These are phyloP conservation scores for Archaeoteleia sp. DNA, from an alignment of 2,888 invertebrate species.

Conservation along the genomic window DNA sequence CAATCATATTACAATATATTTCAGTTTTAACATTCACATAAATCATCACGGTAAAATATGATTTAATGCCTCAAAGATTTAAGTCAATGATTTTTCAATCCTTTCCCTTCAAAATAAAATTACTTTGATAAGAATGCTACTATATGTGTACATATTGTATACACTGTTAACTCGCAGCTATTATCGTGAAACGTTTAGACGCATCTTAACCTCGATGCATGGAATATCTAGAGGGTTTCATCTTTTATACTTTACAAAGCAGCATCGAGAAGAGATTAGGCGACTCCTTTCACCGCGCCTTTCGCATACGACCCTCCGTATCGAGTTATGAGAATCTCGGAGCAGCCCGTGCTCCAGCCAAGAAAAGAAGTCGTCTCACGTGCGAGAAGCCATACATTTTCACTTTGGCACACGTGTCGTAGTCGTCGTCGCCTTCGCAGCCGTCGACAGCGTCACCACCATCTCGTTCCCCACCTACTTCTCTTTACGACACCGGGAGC, in stretches of 20 bases:
- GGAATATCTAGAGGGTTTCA: slow-evolving; percentile 18
- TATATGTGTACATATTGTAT: slow-evolving; percentile 18
- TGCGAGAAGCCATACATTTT: slow-evolving; percentile 71
- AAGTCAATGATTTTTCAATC: too few relatives aligned
- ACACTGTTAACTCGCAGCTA: slow-evolving; percentile 1
- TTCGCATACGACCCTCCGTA: slow-evolving; percentile 57
- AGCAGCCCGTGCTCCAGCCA: slow-evolving; percentile 46
- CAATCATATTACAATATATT: too few relatives aligned
- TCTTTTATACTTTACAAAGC: slow-evolving; percentile 55
- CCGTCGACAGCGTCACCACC: slow-evolving; percentile 53
- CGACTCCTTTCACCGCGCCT: slow-evolving; percentile 46
- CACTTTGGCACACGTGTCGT: slow-evolving; percentile 75
- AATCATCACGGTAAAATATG: too few relatives aligned
- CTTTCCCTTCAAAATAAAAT: slow-evolving; percentile 32
- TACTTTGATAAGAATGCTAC: slow-evolving; percentile 44
- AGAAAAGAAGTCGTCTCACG: slow-evolving; percentile 67
- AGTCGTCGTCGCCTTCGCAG: slow-evolving; percentile 66
- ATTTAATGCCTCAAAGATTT: neutral
- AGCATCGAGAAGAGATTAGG: slow-evolving; percentile 67
- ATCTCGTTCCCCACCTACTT: slow-evolving; percentile 32
- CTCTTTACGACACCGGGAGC: slow-evolving; percentile 19
- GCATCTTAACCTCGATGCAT: slow-evolving; percentile 42
- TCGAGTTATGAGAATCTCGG: slow-evolving; percentile 71
- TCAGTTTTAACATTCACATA: neutral
- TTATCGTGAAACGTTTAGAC: slow-evolving; percentile 30